phyloP scores from a whole-genome alignment of 2,888 invertebrate species.

The Rotaria sp. region DNA sequence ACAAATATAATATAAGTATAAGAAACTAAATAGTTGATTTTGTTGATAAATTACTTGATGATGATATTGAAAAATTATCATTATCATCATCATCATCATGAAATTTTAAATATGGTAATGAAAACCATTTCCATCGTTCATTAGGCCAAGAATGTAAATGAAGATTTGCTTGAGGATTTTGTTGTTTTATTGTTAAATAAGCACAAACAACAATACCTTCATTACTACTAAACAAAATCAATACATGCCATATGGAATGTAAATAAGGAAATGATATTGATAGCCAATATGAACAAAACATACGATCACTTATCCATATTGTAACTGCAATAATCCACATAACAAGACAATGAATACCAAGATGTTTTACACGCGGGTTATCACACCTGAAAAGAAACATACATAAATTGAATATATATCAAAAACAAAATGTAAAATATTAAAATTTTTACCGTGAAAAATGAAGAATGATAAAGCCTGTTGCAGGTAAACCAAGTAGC shows the following conservation, averaged over 20 bases:
- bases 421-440: background rate
- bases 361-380: slow-evolving; percentile 57
- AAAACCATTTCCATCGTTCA: slow-evolving; percentile 52
- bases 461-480: slow-evolving; percentile 65
- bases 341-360: slow-evolving; percentile 66
- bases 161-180: slow-evolving; percentile 66
- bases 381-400: background rate
- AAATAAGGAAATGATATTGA: slow-evolving; percentile 72
- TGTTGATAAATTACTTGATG: background rate
- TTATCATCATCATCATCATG: background rate
- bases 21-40: background rate
- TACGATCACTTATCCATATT: slow-evolving; percentile 71
- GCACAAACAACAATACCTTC: slow-evolving; percentile 71
- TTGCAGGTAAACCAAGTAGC: slow-evolving; percentile 67
- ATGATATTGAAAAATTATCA: background rate
- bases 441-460: slow-evolving; percentile 61
- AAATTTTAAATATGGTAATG: slow-evolving; percentile 36
- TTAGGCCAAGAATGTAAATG: slow-evolving; percentile 70
- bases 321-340: slow-evolving; percentile 68
- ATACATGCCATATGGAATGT: slow-evolving; percentile 74
- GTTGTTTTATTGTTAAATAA: slow-evolving; percentile 69
- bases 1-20: background rate
- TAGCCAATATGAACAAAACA: slow-evolving; percentile 73
- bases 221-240: slow-evolving; percentile 72
- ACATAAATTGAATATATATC: background rate